Evolutionary conservation across 1,140 invertebrate species (phyloP).

Genomic region (Penaeus japonicus): DNA sequence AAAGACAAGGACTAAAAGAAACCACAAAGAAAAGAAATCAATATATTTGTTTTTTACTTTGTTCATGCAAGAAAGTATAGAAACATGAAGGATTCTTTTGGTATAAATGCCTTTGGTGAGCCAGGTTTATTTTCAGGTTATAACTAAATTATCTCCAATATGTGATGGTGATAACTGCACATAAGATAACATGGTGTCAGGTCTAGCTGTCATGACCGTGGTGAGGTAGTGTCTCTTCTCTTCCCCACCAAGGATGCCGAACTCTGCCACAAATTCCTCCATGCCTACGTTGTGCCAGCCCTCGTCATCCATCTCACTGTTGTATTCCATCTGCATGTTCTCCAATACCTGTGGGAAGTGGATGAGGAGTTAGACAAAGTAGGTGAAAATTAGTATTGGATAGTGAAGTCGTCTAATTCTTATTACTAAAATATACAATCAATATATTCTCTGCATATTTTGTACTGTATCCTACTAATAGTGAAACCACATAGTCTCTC

Average conservation of each 20-base stretch:
- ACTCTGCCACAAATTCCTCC: constrained; percentile 24
- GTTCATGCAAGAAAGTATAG: no score
- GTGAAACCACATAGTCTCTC: neutral
- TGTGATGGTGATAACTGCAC: no score
- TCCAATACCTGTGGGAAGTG: constrained; percentile 1
- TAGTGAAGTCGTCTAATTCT: neutral
- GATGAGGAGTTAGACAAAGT: neutral
- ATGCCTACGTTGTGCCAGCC: constrained; percentile 8
- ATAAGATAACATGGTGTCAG: no score
- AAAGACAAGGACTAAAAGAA: no score
- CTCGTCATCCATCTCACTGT: constrained; percentile 1
- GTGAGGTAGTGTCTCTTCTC: constrained; percentile 30
- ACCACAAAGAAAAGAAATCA: no score
- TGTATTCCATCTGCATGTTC: neutral
- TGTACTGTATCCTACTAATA: neutral
- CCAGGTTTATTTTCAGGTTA: no score
- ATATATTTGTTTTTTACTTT: no score
- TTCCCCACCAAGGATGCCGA: constrained; percentile 28
- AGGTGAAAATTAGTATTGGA: neutral
- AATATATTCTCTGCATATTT: neutral
- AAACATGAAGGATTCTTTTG: no score
- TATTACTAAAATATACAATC: neutral
- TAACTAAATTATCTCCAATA: no score
- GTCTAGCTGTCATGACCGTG: neutral
- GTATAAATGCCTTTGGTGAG: no score